phyloP scores from a whole-genome alignment of 2,888 invertebrate species.

The Amphipyra tragopoginis region DNA sequence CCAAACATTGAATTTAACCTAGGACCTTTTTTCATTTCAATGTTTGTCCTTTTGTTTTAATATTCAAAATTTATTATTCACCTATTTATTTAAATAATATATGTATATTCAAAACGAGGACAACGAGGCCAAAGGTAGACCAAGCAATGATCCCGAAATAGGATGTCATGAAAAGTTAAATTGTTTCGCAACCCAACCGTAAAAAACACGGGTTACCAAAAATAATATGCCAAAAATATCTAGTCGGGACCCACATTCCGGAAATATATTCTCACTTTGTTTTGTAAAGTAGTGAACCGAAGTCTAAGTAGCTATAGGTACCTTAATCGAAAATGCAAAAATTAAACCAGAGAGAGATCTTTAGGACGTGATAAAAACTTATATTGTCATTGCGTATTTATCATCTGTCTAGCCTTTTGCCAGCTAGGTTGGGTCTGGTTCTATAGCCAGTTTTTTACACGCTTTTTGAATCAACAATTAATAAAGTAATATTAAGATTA shows the following conservation, averaged over 20 bases:
- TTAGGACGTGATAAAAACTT: no score
- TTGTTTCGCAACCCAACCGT: slow-evolving; percentile 52
- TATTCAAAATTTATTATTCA: not conserved
- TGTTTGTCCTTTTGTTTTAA: not conserved
- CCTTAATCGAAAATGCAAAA: no score
- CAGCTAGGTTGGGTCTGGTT: no score
- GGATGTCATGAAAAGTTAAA: slow-evolving; percentile 57
- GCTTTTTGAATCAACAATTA: no score
- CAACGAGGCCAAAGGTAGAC: slow-evolving; percentile 17
- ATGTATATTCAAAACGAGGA: slow-evolving; percentile 32
- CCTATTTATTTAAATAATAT: not conserved
- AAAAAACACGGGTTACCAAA: slow-evolving; percentile 38
- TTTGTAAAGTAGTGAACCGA: slow-evolving; percentile 10
- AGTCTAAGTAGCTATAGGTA: no score
- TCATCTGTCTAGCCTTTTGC: no score
- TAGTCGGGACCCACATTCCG: slow-evolving; percentile 13
- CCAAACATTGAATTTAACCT: no score
- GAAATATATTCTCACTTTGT: slow-evolving; percentile 15
- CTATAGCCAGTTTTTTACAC: no score
- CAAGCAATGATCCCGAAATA: slow-evolving; percentile 35
- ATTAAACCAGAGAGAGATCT: no score
- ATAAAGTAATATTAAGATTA: no score
- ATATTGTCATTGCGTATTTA: no score
- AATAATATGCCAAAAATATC: slow-evolving; percentile 51
- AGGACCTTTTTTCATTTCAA: not conserved